Evolutionary conservation across 2,888 invertebrate species (phyloP), one percentile per base, ranked within the genome.

Genomic region (Rutpela maculata): DNA sequence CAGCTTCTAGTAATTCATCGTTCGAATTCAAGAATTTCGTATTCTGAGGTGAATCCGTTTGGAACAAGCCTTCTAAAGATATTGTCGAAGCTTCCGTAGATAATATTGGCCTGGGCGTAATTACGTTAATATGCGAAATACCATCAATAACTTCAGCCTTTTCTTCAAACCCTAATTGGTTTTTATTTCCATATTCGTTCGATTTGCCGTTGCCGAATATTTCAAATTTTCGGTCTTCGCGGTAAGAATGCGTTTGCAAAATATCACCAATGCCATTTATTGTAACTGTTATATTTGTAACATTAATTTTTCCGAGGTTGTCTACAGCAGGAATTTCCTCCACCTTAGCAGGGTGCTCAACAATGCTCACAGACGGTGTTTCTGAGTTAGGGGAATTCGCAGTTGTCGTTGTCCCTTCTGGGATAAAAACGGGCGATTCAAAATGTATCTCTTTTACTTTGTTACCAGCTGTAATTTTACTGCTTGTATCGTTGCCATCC

Each of bases 31-130:
- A 35, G 15, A 76, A 62, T 56, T 75, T 77, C 4, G 74, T 76
- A 15, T n/a, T 69, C 17, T 63, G 81, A 0, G 91, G 91, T 69
- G 89, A 90, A 85, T 92, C 90, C 74, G 91, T 91, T 86, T 93
- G 92, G 84, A 95, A 95, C 10, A 95, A 88, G 1, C 92, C 93
- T 89, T 95, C 93, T 80, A 95, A 88, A 12, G 95, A 90, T 79
- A 95, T 91, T 0, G 94, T 95, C 0, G 94, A 94, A 0, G 93
- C 92, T 87, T 94, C 93, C 10, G 90, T 86, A 38, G 88, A 81
- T 65, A 85, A 84, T 7, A 86, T 78, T 5, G 89, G 88, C 76
- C 85, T 85, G 2, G 89, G 88, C 7, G 90, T 89, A 26, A 88
- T 85, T 12, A 89, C 85, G 68, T 88, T 88, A 19, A 89, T 88